These are phyloP conservation scores for Thymallus thymallus DNA, from an alignment of 2,113 vertebrate species.

Conservation along the genomic window DNA sequence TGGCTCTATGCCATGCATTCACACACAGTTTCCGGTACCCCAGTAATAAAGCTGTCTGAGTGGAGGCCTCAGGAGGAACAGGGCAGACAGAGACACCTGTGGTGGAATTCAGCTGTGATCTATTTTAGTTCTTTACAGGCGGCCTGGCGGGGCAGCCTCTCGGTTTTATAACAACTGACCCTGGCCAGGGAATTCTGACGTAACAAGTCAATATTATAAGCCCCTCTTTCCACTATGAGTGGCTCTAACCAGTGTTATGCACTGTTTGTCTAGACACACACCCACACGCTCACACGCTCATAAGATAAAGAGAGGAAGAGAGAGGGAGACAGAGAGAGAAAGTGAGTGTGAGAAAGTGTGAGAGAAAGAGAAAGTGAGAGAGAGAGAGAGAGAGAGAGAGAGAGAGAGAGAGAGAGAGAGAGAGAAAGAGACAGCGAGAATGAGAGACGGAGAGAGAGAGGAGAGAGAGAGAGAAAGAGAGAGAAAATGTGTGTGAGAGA, in stretches of 20 bases:
- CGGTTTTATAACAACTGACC: constrained; percentile 53
- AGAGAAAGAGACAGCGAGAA: not conserved
- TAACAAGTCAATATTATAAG: constrained; percentile 4
- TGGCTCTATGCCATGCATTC: too few relatives aligned
- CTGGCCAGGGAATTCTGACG: constrained; percentile 26
- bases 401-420: not conserved
- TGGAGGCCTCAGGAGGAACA: not conserved
- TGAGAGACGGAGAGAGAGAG: too few relatives aligned
- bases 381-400: not conserved
- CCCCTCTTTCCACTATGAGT: not conserved
- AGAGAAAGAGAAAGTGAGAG: too few relatives aligned
- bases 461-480: too few relatives aligned
- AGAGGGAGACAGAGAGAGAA: not conserved
- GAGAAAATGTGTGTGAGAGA: too few relatives aligned
- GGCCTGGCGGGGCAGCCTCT: not conserved
- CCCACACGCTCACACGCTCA: not conserved
- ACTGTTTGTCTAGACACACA: not conserved
- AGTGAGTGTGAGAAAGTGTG: too few relatives aligned
- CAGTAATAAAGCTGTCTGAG: constrained; percentile 26
- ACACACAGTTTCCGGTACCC: too few relatives aligned
- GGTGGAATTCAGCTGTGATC: constrained; percentile 45
- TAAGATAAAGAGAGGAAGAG: not conserved
- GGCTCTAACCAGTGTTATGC: not conserved
- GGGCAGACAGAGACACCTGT: not conserved
- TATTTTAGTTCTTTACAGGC: constrained; percentile 44